A percentile compares a stretch with the other conserved stretches of the same genome.
These are phyloP conservation scores for Misgurnus anguillicaudatus DNA, from an alignment of 2,113 vertebrate genomes.

Conservation along the genomic window DNA sequence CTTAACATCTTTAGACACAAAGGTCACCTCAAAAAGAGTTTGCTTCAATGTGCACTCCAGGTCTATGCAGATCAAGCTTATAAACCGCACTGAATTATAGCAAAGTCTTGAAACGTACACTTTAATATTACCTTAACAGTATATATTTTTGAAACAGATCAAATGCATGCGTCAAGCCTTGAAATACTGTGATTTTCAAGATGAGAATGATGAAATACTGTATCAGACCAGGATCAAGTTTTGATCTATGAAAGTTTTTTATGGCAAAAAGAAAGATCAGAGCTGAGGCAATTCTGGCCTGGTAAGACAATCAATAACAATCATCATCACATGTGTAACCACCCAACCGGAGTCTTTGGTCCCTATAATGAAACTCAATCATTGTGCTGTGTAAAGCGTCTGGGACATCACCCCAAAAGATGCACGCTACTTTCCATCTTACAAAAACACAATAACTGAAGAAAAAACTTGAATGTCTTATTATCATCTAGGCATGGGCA, in stretches of 20 bases:
- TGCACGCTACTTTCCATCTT: too few relatives aligned
- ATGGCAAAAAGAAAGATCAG: constrained; percentile 18
- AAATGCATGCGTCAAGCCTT: constrained; percentile 6
- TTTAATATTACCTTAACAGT: not conserved
- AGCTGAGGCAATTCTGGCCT: constrained; percentile 21
- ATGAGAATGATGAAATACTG: not conserved
- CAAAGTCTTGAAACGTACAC: not conserved
- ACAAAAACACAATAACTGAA: not conserved
- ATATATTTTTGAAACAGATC: not conserved
- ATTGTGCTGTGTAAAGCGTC: not conserved
- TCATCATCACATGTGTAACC: not conserved
- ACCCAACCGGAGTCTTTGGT: not conserved
- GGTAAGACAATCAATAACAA: constrained; percentile 31
- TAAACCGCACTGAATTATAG: not conserved
- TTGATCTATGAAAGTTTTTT: not conserved
- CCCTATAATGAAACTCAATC: not conserved
- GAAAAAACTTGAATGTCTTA: too few relatives aligned
- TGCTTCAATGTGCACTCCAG: constrained; percentile 32
- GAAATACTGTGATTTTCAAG: not conserved
- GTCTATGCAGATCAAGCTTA: constrained; percentile 13
- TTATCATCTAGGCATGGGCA: too few relatives aligned
- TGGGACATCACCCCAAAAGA: not conserved
- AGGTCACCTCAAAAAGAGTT: constrained; percentile 46
- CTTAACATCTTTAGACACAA: constrained; percentile 46
- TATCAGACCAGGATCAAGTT: not conserved